Evolutionary conservation across 1,140 invertebrate genomes (phyloP), one percentile per base, ranked within the genome.

Genomic region (Macrobrachium nipponense): DNA sequence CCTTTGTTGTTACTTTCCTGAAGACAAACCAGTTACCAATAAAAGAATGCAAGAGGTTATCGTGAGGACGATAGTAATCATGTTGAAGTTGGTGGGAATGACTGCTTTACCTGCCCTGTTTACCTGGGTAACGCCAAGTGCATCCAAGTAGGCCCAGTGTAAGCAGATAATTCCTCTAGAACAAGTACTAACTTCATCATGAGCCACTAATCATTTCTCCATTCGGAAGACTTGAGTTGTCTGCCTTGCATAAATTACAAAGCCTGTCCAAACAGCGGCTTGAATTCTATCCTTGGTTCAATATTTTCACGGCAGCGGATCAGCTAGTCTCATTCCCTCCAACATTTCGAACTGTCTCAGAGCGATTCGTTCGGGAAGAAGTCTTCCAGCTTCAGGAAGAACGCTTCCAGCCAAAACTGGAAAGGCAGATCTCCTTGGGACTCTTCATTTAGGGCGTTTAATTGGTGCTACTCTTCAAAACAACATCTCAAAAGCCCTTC

Each of bases 181-280:
- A 75, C 72, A 75, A 51, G 36, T 75, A 75, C 72, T 75, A 36
- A 51, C 15, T 51, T 12, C 43, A n/a, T 51, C 72, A 75, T 75
- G 72, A 44, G 58, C 43, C n/a, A n/a, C 72, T 51, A 75, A 73
- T 75, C 72, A 75, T 75, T 75, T 75, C 72, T 75, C 72, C 44
- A 75, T 75, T 75, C 72, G 20, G 43, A n/a, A 75, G 72, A 23
- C 72, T 75, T 75, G 58, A 75, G 72, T 75, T 75, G 72, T 75
- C 72, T 75, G 72, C 72, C 72, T 51, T 75, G 72, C 72, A 75
- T 75, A 75, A 36, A 75, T 75, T 75, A 75, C 72, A 75, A 44
- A 51, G 27, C 72, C 72, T 75, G 72, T 75, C 36, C 72, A 75
- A 75, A 75, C 72, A 75, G 14, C 72, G 72, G 20, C 72, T 75